Conservation (phyloP, 2,797 vertebrate species). For the Cirrhinus molitorella region DNA sequence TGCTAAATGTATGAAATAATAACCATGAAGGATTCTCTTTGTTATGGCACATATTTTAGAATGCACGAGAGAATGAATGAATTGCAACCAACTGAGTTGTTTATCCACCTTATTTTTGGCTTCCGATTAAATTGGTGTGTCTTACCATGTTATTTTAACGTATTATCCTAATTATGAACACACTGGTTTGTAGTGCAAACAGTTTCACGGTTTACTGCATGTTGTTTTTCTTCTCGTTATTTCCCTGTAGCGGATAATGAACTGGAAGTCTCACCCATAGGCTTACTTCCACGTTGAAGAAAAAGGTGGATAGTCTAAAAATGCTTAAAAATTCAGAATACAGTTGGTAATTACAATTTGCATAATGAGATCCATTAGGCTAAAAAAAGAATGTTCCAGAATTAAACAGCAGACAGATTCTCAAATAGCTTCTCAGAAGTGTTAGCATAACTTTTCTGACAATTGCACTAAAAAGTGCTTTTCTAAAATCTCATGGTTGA, state of each 20-base stretch:
- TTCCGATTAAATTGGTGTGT: too few species aligned
- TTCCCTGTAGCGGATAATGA: too few species aligned
- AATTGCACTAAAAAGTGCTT: constrained; percentile 8
- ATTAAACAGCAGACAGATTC: background rate
- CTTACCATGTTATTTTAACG: too few species aligned
- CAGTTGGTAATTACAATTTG: background rate
- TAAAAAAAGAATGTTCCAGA: constrained; percentile 1
- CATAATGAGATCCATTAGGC: background rate
- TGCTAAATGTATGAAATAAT: background rate
- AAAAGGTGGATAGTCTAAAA: background rate
- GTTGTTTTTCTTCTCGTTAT: too few species aligned
- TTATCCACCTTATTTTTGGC: too few species aligned
- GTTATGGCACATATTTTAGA: background rate
- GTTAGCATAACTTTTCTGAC: background rate
- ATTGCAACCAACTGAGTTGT: background rate
- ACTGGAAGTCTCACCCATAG: too few species aligned
- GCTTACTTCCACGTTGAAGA: too few species aligned
- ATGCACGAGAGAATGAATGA: background rate
- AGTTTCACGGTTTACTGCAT: too few species aligned
- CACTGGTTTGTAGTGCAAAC: too few species aligned
- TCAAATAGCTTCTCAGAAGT: background rate
- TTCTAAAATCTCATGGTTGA: background rate
- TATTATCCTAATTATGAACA: too few species aligned
- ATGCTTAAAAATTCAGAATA: background rate
- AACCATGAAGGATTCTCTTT: background rate